phyloP scores from a whole-genome alignment of 64 coral and sea anemone species.

The Montipora foliosa region DNA sequence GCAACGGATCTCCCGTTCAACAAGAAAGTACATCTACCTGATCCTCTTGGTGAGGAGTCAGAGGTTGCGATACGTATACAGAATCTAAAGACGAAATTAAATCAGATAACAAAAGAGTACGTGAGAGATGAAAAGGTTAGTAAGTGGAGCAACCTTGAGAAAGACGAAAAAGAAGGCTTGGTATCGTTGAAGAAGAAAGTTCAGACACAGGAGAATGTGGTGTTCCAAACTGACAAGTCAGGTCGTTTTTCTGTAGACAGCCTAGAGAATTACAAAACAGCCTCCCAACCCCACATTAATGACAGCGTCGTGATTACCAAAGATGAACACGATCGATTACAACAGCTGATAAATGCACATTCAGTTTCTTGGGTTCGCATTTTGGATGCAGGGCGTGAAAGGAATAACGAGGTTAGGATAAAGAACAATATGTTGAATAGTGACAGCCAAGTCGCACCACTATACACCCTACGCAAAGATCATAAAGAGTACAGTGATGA shows the following conservation, averaged over 20 bases:
- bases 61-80: too few species aligned
- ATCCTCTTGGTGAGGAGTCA: too few species aligned
- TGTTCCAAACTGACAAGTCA: slow-evolving; percentile 39
- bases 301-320: not conserved
- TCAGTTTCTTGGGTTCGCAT: slow-evolving; percentile 26
- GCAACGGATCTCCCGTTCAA: too few species aligned
- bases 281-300: slow-evolving; percentile 7
- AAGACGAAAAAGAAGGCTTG: slow-evolving; percentile 27
- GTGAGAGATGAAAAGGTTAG: not conserved
- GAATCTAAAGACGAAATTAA: not conserved
- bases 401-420: too few species aligned
- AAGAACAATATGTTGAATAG: slow-evolving; percentile 58
- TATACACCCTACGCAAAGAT: slow-evolving; percentile 30
- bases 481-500: slow-evolving; percentile 6
- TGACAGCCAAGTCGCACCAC: slow-evolving; percentile 21
- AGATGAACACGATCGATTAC: slow-evolving; percentile 28
- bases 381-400: too few species aligned
- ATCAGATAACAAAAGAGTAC: not conserved
- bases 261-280: slow-evolving; percentile 50
- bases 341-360: slow-evolving; percentile 37
- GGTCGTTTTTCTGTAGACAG: slow-evolving; percentile 59
- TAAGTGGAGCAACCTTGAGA: slow-evolving; percentile 50
- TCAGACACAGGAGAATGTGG: slow-evolving; percentile 15
- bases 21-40: too few species aligned
- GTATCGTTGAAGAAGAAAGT: slow-evolving; percentile 40